Conservation (phyloP, 2,888 invertebrate genomes). For the Acleris sparsana region DNA sequence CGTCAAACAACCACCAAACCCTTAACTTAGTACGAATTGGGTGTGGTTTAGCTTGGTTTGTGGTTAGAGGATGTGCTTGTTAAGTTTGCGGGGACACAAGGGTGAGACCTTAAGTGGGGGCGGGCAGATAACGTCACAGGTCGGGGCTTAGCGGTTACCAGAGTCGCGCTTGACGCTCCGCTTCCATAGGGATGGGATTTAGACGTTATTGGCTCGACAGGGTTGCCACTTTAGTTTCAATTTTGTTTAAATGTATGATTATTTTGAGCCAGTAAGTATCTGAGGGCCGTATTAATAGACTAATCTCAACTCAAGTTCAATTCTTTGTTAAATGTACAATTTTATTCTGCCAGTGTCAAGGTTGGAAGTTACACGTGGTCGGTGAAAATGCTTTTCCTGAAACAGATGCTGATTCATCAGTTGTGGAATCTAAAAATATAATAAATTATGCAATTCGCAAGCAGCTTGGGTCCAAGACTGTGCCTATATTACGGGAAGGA, state of each 20-base stretch:
- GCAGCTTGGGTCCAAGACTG: no score
- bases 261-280: no score
- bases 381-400: no score
- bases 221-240: constrained; percentile 50
- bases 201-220: constrained; percentile 64
- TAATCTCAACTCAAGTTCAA: no score
- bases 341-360: no score
- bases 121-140: constrained; percentile 75
- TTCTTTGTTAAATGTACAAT: no score
- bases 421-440: no score
- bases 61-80: constrained; percentile 38
- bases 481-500: no score
- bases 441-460: no score
- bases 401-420: no score
- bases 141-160: constrained; percentile 75
- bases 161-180: constrained; percentile 76
- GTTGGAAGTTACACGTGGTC: no score
- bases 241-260: background rate
- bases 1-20: background rate
- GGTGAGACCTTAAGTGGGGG: constrained; percentile 53
- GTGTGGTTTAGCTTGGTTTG: constrained; percentile 26
- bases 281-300: no score
- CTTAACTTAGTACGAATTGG: constrained; percentile 6
- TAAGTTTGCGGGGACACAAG: constrained; percentile 42
- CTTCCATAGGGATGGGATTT: constrained; percentile 73